Percentiles rank a stretch among this genome's conserved stretches.
phyloP scores from a whole-genome alignment of 2,888 invertebrate genomes.

The Drosophila maculinotata region DNA sequence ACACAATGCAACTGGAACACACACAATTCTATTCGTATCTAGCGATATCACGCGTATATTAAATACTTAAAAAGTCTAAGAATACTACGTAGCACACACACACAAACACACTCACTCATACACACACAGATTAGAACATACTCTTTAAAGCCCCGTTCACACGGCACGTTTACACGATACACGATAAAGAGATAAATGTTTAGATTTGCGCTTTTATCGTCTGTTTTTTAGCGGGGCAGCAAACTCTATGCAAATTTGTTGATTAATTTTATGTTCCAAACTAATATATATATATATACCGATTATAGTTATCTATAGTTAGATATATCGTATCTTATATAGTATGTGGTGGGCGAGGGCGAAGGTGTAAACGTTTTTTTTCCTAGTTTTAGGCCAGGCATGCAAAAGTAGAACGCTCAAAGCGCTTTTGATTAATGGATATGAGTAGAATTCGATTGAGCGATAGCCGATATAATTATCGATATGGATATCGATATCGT shows the following conservation, averaged over 20 bases:
- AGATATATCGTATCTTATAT: conserved; percentile 40
- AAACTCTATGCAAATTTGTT: conserved; percentile 73
- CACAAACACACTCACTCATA: conserved; percentile 17
- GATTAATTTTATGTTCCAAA: conserved; percentile 75
- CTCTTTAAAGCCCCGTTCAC: conserved; percentile 24
- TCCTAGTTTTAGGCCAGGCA: conserved; percentile 57
- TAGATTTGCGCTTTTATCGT: conserved; percentile 43
- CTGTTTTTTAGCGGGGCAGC: conserved; percentile 35
- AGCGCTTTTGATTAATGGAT: conserved; percentile 71
- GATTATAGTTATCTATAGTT: conserved; percentile 39
- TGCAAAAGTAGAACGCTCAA: conserved; percentile 72
- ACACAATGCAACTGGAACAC: conserved; percentile 13
- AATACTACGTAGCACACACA: conserved; percentile 58
- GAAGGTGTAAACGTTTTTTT: no score
- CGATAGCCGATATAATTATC: conserved; percentile 17
- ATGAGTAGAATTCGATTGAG: conserved; percentile 35
- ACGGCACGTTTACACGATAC: conserved; percentile 38
- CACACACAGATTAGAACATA: conserved; percentile 18
- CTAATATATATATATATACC: conserved; percentile 34
- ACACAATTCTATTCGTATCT: conserved; percentile 36
- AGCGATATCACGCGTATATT: conserved; percentile 51
- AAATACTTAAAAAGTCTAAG: conserved; percentile 59
- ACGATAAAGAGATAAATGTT: conserved; percentile 18
- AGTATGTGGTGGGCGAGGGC: conserved; percentile 31
- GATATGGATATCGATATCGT: conserved; percentile 17